These are phyloP conservation scores for Loris lydekkerianus DNA, from an alignment of 2,797 vertebrate species.

Conservation along the genomic window DNA sequence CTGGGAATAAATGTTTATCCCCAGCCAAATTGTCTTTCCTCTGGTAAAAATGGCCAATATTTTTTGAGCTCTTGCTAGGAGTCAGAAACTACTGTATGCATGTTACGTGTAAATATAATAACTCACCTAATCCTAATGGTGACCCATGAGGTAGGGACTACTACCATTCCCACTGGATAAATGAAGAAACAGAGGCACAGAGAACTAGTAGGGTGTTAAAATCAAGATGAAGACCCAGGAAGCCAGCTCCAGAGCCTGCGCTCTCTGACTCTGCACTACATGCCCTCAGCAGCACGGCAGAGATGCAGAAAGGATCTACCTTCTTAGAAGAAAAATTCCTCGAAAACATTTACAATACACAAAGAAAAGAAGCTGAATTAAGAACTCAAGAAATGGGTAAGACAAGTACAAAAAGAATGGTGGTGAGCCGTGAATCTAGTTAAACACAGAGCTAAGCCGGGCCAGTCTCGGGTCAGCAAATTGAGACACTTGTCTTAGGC, in stretches of 20 bases:
- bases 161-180: not conserved
- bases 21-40: not conserved
- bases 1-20: not conserved
- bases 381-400: not conserved
- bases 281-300: not conserved
- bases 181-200: not conserved
- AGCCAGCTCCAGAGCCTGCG: not conserved
- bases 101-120: not conserved
- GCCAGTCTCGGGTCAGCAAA: not conserved
- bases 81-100: fast-evolving
- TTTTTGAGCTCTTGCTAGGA: not conserved
- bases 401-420: not conserved
- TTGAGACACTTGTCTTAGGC: not conserved
- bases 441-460: not conserved
- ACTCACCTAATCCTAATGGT: not conserved
- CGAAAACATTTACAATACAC: not conserved
- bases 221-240: not conserved
- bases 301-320: not conserved
- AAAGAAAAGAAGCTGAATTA: not conserved
- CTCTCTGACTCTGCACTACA: not conserved
- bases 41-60: not conserved
- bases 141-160: not conserved
- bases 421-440: not conserved
- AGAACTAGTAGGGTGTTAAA: not conserved
- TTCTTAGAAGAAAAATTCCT: not conserved